A percentile compares a stretch with the other conserved stretches of the same genome.
Conservation (phyloP, 2,113 vertebrate species). For the Castor canadensis region DNA sequence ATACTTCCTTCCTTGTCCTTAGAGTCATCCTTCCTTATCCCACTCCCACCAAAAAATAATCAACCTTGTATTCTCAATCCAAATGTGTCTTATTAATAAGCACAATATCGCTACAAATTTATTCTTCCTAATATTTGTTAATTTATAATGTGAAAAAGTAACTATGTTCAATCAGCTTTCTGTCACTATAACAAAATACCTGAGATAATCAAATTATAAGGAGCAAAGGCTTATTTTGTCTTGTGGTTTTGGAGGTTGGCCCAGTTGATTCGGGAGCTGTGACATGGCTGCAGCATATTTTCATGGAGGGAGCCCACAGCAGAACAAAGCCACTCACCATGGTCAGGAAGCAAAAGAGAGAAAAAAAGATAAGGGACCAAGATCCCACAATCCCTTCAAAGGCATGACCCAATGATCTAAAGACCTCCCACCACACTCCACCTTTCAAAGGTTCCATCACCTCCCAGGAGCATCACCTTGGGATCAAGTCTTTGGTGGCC, state of each 20-base stretch:
- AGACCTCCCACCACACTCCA: neutral
- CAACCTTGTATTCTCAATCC: neutral
- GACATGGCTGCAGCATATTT: rapidly evolving
- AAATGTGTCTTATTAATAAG: neutral
- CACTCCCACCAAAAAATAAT: neutral
- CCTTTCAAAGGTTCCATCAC: no score
- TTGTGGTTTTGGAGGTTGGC: neutral
- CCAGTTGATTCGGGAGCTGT: neutral
- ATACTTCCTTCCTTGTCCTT: neutral
- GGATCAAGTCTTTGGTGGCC: neutral
- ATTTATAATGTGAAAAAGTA: neutral
- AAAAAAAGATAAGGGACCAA: neutral
- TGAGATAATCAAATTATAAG: neutral
- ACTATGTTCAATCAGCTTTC: neutral
- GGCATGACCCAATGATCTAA: neutral
- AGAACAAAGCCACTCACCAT: neutral
- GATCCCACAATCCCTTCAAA: neutral
- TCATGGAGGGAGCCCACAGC: neutral
- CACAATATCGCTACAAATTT: neutral
- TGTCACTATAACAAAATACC: neutral
- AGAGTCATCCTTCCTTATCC: neutral
- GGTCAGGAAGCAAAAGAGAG: neutral
- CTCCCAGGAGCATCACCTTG: no score
- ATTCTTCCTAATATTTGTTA: neutral
- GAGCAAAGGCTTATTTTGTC: neutral